Percentiles rank a stretch among this genome's conserved stretches.
Evolutionary conservation across 2,888 invertebrate genomes (phyloP).

Genomic region (Hesperia comma): DNA sequence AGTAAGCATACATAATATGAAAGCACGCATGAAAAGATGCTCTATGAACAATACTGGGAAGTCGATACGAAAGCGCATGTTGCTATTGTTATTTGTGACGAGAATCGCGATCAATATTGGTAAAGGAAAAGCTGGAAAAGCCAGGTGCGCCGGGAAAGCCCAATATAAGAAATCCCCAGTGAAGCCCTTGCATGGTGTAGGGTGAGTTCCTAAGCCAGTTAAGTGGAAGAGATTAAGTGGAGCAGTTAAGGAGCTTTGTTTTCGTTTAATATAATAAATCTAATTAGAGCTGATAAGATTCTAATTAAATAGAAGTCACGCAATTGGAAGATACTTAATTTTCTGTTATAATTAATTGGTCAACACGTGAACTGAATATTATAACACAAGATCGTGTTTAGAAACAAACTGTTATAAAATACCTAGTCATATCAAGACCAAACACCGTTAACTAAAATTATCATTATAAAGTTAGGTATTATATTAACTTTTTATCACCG

Average conservation of each 20-base stretch:
- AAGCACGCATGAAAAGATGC: not conserved
- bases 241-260: conserved; percentile 10
- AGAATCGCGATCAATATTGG: conserved; percentile 26
- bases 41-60: not conserved
- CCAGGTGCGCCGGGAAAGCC: conserved; percentile 25
- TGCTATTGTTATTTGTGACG: conserved; percentile 5
- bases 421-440: too few species aligned
- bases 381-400: too few species aligned
- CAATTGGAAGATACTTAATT: too few species aligned
- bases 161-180: conserved; percentile 22
- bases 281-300: not conserved
- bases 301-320: too few species aligned
- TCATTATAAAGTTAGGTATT: too few species aligned
- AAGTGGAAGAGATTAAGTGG: conserved; percentile 16
- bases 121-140: conserved; percentile 10
- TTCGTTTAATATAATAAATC: not conserved
- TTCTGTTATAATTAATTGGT: too few species aligned
- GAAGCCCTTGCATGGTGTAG: conserved; percentile 29
- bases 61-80: not conserved
- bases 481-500: too few species aligned
- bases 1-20: too few species aligned
- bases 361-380: too few species aligned
- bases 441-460: too few species aligned
- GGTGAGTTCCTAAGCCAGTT: conserved; percentile 19
- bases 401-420: too few species aligned